Evolutionary conservation across 2,113 vertebrate genomes (phyloP), one percentile per base, ranked within the genome.

Genomic region (Menidia beryllina): DNA sequence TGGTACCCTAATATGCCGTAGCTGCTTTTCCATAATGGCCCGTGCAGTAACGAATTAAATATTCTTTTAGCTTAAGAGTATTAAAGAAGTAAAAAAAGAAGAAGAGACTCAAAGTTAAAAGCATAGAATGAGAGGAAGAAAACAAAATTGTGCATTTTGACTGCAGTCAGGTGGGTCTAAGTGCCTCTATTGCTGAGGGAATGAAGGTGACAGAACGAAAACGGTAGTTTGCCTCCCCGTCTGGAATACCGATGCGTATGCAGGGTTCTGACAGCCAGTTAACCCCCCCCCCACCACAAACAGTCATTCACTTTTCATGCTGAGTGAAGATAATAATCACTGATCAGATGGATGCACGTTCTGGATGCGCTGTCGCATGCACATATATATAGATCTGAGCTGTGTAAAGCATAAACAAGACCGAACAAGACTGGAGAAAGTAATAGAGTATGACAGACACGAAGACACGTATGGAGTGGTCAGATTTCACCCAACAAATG

Each of bases 181-280:
- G 81, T 81, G 84, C 77, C 81, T 87, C 76, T 86, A 69, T 62
- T 79, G 81, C 83, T 73, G 81, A 77, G 77, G 79, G 81, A 88
- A 84, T 91, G 86, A 91, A 90, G 90, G 88, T 90, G 88, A 91
- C 88, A 87, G 79, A 81, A 83, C 77, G 62, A 63, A 34, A 34
- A 34, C 30, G 30, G 81, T 81, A 79, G 80, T 87, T 85, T 81
- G 72, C 79, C 77, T 88, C 68, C 36, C 83, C 39, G 81, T 90
- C 86, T 86, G 74, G 90, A 91, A 90, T 88, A 90, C 89, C 80
- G 87, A 90, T 90, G 81, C 83, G 71, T 54, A 77, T 54, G 68
- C 67, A 80, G 72, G 51, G 68, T 81, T 73, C 70, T 79, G 64
- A 58, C 55, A 72, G 62, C 65, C 69, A 66, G 61, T 69, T 69